Conservation (phyloP, 2,888 invertebrate genomes). For the Podotricha telesiphe region DNA sequence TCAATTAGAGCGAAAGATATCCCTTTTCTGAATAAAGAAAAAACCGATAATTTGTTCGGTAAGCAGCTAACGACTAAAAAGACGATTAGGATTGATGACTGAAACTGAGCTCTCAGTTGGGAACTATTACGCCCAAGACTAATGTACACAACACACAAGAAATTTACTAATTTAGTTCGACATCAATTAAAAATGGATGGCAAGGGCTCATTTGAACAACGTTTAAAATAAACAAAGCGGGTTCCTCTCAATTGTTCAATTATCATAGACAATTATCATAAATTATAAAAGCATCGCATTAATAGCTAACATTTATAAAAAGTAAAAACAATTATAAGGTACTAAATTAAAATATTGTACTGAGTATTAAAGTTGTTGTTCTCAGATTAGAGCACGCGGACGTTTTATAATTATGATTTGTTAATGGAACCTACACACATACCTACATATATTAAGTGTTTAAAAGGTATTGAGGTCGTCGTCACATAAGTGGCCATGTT, state of each 20-base stretch:
- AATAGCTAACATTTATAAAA: slow-evolving; percentile 43
- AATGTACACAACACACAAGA: no score
- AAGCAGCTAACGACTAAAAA: no score
- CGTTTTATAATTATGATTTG: slow-evolving; percentile 15
- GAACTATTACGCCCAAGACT: no score
- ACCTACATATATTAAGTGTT: neutral
- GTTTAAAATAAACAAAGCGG: slow-evolving; percentile 16
- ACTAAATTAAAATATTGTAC: slow-evolving; percentile 43
- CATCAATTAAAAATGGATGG: slow-evolving; percentile 10
- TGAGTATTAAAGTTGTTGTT: slow-evolving; percentile 45
- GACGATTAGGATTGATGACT: no score
- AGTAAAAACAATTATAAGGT: no score
- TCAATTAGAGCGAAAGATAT: no score
- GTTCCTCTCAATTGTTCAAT: slow-evolving; percentile 32
- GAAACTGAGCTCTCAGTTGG: no score
- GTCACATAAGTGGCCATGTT: neutral
- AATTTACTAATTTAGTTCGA: slow-evolving; percentile 41
- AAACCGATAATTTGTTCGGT: no score
- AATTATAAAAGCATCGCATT: slow-evolving; percentile 42
- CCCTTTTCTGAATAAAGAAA: no score
- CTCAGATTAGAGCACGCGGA: slow-evolving; percentile 26
- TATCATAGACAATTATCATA: slow-evolving; percentile 41
- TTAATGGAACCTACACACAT: neutral
- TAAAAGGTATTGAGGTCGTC: slow-evolving; percentile 1
- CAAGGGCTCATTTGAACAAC: slow-evolving; percentile 25